phyloP scores from a whole-genome alignment of 2,113 vertebrate genomes.

The Phaethon lepturus region DNA sequence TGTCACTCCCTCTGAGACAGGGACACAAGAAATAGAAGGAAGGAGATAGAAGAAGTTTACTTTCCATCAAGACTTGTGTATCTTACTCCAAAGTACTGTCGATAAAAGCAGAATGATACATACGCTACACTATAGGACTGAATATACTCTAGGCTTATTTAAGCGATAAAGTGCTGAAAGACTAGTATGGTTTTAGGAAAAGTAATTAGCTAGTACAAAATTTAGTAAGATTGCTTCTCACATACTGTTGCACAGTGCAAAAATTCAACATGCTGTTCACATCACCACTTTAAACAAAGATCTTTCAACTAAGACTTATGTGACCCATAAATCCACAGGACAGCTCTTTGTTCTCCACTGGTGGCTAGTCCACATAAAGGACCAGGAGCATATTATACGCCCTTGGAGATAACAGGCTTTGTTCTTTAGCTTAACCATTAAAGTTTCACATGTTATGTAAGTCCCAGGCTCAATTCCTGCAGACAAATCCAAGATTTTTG shows the following conservation, averaged over 20 bases:
- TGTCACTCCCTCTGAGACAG: conserved; percentile 89
- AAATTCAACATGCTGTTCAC: background rate
- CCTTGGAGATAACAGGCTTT: conserved; percentile 1
- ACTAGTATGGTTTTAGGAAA: background rate
- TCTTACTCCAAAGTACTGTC: background rate
- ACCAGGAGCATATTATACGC: background rate
- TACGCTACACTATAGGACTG: accelerated
- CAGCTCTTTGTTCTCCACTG: background rate
- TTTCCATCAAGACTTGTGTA: background rate
- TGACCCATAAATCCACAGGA: conserved; percentile 18
- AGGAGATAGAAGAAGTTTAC: background rate
- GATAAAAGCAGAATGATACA: background rate
- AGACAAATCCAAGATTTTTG: background rate
- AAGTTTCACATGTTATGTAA: background rate
- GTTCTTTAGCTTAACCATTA: background rate
- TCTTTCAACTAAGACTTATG: background rate
- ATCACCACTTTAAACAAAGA: background rate
- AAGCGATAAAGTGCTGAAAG: background rate
- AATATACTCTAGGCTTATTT: accelerated
- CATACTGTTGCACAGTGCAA: background rate
- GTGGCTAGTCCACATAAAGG: background rate
- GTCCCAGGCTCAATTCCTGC: background rate
- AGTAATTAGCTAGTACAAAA: background rate
- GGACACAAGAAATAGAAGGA: background rate
- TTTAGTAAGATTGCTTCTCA: background rate